A percentile compares a stretch with the other conserved stretches of the same genome.
Conservation (phyloP, 2,113 vertebrate species). For the Anoplopoma fimbria region DNA sequence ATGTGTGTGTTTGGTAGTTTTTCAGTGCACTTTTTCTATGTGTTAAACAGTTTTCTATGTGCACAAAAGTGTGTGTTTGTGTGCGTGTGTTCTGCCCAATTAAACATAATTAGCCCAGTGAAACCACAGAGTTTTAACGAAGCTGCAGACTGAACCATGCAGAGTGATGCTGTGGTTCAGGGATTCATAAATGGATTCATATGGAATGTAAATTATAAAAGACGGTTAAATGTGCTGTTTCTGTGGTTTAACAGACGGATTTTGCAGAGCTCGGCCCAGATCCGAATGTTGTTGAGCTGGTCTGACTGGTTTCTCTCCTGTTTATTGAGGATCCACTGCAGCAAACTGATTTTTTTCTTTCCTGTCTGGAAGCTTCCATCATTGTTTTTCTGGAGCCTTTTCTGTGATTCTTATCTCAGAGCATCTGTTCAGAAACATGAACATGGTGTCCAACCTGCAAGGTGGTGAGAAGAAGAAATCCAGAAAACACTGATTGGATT, state of each 20-base stretch:
- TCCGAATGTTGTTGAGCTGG: not conserved
- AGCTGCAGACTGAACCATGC: slow-evolving; percentile 6
- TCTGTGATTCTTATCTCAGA: not conserved
- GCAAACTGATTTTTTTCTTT: slow-evolving; percentile 24
- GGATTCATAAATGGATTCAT: slow-evolving; percentile 1
- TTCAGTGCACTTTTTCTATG: not conserved
- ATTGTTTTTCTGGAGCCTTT: slow-evolving; percentile 8
- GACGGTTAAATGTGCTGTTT: too few species aligned
- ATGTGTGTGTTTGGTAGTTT: not conserved
- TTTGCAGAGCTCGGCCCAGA: too few species aligned
- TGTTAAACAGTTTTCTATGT: not conserved
- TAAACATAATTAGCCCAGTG: not conserved
- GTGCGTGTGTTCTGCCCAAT: not conserved
- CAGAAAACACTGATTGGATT: too few species aligned
- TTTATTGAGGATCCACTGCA: slow-evolving; percentile 23
- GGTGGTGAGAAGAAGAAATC: not conserved
- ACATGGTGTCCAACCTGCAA: not conserved
- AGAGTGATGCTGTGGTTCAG: not conserved
- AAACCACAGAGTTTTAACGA: not conserved
- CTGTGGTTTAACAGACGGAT: too few species aligned
- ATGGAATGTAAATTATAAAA: too few species aligned
- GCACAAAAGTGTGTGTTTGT: not conserved
- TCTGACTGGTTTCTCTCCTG: not conserved
- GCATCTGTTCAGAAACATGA: too few species aligned
- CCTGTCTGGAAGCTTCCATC: not conserved